These are phyloP conservation scores for Thunnus albacares DNA, from an alignment of 2,797 vertebrate genomes.

Conservation along the genomic window DNA sequence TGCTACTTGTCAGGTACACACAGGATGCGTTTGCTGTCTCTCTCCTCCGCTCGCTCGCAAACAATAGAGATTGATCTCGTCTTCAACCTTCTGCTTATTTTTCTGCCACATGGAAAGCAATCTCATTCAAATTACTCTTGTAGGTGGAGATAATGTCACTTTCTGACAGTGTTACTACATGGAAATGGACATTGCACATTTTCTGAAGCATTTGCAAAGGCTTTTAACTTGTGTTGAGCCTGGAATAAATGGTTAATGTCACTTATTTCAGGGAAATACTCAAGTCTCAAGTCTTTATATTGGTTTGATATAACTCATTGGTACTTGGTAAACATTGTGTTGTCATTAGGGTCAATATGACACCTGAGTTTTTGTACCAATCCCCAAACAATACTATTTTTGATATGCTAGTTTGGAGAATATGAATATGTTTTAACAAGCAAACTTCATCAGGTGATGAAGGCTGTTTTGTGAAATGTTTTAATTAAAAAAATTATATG, in stretches of 20 bases:
- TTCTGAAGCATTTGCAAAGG: neutral
- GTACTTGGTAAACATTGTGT: neutral
- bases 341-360: neutral
- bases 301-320: neutral
- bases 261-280: neutral
- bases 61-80: constrained; percentile 22
- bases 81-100: constrained; percentile 5
- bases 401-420: neutral
- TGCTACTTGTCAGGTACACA: constrained; percentile 23
- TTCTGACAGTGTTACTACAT: neutral
- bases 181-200: constrained; percentile 21
- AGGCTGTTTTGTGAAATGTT: neutral
- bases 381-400: neutral
- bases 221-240: neutral
- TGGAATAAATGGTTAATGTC: no score
- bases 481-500: neutral
- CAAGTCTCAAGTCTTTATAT: neutral
- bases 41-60: neutral
- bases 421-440: neutral
- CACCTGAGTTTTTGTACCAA: no score
- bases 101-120: constrained; percentile 15
- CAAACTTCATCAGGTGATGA: neutral
- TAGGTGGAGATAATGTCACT: constrained; percentile 15
- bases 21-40: constrained; percentile 16
- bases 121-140: constrained; percentile 8